A percentile compares a stretch with the other conserved stretches of the same genome.
phyloP scores from a whole-genome alignment of 2,888 invertebrate genomes.

The Thereva unica region DNA sequence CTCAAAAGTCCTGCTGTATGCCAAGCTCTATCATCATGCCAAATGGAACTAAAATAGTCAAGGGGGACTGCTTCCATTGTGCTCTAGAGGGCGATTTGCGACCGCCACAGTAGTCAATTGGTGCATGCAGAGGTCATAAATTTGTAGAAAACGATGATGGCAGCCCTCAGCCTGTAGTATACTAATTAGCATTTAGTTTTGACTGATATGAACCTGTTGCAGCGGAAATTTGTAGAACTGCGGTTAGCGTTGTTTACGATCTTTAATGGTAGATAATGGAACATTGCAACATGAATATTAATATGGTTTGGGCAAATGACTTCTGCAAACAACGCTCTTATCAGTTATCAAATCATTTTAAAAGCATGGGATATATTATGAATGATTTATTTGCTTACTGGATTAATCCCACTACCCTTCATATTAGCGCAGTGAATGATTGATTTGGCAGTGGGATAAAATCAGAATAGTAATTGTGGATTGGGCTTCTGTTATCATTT shows the following conservation, averaged over 20 bases:
- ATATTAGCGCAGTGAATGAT: no score
- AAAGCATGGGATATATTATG: no score
- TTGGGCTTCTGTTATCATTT: no score
- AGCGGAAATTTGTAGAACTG: background rate
- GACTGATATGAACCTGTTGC: constrained; percentile 16
- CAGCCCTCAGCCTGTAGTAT: constrained; percentile 14
- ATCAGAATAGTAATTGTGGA: no score
- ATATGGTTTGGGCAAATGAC: no score
- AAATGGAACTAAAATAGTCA: background rate
- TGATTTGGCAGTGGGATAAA: no score
- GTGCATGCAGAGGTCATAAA: constrained; percentile 27
- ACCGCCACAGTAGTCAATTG: constrained; percentile 7
- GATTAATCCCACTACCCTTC: no score
- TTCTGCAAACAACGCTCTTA: no score
- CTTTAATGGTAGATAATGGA: no score
- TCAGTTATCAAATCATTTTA: no score
- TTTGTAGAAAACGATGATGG: constrained; percentile 28
- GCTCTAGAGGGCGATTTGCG: constrained; percentile 11
- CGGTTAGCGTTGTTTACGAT: no score
- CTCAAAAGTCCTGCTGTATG: constrained; percentile 11
- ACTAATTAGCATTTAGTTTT: constrained; percentile 28
- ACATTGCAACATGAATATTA: no score
- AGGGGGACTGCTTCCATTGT: constrained; percentile 13
- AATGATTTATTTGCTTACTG: background rate
- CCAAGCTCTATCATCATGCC: background rate